Conservation (phyloP, 1,140 invertebrate genomes). For the Apis laboriosa region DNA sequence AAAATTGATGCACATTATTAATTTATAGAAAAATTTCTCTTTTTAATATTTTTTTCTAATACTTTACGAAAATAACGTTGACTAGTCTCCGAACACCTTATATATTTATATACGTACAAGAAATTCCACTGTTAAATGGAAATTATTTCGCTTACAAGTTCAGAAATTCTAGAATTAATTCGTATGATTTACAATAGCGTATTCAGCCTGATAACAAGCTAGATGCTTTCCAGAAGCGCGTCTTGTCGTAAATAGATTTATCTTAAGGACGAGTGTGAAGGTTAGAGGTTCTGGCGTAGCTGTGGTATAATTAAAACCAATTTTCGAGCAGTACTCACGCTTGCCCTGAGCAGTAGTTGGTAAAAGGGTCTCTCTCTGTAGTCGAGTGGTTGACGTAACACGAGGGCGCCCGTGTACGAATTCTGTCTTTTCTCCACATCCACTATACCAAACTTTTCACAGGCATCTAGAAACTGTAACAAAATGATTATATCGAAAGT, state of each 20-base stretch:
- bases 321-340: slow-evolving; percentile 82
- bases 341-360: slow-evolving; percentile 86
- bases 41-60: no score
- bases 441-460: slow-evolving; percentile 86
- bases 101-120: no score
- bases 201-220: slow-evolving; percentile 11
- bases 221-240: background rate
- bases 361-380: slow-evolving; percentile 88
- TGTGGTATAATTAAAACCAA: slow-evolving; percentile 69
- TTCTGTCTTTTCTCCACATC: slow-evolving; percentile 84
- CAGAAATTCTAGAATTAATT: no score
- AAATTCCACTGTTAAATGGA: no score
- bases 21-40: no score
- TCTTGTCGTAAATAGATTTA: slow-evolving; percentile 26
- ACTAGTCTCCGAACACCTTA: no score
- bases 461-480: slow-evolving; percentile 86
- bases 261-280: background rate
- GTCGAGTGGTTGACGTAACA: slow-evolving; percentile 85
- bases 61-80: no score
- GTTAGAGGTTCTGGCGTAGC: background rate
- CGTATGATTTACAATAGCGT: background rate
- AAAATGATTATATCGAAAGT: slow-evolving; percentile 42
- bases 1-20: no score
- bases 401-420: slow-evolving; percentile 84
- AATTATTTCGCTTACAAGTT: no score